Percentiles rank a stretch among this genome's conserved stretches.
Conservation (phyloP, 2,888 invertebrate genomes). For the Malthinus flaveolus region DNA sequence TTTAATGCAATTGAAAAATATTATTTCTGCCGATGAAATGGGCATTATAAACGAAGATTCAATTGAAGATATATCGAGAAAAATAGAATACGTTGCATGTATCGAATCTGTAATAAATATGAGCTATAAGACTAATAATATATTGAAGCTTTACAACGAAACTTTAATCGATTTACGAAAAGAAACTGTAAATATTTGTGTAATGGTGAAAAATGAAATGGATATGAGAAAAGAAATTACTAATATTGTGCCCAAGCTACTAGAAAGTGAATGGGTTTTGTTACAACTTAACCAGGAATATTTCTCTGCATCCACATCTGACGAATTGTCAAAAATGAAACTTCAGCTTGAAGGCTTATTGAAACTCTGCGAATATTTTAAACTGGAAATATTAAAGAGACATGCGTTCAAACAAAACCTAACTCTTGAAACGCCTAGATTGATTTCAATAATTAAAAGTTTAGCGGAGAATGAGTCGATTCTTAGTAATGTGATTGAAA, state of each 20-base stretch:
- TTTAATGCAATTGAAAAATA: neutral
- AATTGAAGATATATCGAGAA: neutral
- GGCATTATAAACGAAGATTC: neutral
- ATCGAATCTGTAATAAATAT: slow-evolving; percentile 12
- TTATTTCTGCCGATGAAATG: neutral
- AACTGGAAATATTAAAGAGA: neutral
- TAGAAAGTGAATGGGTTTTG: neutral
- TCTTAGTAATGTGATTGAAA: too few species aligned
- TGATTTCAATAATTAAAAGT: too few species aligned
- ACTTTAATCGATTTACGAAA: neutral
- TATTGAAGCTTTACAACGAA: neutral
- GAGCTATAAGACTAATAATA: slow-evolving; percentile 10
- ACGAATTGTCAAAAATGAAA: neutral
- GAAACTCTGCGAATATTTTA: neutral
- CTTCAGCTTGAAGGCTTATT: neutral
- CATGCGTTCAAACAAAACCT: neutral
- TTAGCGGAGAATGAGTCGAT: too few species aligned
- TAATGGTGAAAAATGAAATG: neutral
- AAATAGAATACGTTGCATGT: slow-evolving; percentile 9
- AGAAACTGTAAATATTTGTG: neutral
- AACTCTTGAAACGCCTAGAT: neutral
- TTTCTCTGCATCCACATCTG: neutral
- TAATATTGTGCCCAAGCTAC: neutral
- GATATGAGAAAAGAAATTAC: neutral
- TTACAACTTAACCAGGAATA: neutral